These are phyloP conservation scores for Montipora capitata DNA, from an alignment of 92 coral and sea anemone species.

Conservation along the genomic window DNA sequence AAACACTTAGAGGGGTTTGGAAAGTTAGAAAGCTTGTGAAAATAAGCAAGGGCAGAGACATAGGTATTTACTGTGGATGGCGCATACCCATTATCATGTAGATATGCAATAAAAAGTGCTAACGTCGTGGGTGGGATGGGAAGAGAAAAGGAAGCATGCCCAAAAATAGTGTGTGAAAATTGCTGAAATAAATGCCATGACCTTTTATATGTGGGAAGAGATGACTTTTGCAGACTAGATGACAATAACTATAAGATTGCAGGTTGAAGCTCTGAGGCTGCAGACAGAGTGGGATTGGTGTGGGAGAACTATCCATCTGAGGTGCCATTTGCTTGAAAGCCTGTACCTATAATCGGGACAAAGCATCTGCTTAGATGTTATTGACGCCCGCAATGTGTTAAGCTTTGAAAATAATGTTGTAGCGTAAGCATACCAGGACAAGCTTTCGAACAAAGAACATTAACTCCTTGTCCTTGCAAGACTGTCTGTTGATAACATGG, in stretches of 20 bases:
- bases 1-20: conserved; percentile 20
- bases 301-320: not conserved
- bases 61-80: not conserved
- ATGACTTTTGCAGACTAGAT: not conserved
- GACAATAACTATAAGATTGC: not conserved
- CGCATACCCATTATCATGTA: not conserved
- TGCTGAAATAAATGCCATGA: not conserved
- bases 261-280: not conserved
- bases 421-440: not conserved
- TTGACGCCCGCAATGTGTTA: not conserved
- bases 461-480: not conserved
- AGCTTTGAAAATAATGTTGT: not conserved
- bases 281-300: conserved; percentile 2
- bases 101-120: not conserved
- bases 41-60: not conserved
- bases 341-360: not conserved
- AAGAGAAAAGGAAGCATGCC: not conserved
- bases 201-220: not conserved
- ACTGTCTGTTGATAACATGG: not conserved
- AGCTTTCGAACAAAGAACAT: not conserved
- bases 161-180: not conserved
- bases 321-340: not conserved
- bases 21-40: not conserved
- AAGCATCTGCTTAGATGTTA: not conserved
- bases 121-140: not conserved